A percentile compares a stretch with the other conserved stretches of the same genome.
phyloP scores from a whole-genome alignment of 2,113 vertebrate genomes.

The Phyllostomus discolor region DNA sequence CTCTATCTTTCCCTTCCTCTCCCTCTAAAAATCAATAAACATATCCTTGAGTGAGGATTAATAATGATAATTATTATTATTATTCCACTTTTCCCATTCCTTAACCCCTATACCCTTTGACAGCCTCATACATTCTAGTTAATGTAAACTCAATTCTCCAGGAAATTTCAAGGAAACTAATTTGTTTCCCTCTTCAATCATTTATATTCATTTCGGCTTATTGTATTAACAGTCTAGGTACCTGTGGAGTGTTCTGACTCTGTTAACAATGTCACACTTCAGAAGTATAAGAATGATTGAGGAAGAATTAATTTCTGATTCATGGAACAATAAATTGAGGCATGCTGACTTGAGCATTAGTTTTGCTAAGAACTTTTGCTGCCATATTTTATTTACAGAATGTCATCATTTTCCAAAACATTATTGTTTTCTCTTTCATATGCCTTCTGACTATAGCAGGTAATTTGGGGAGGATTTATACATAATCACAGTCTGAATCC shows the following conservation, averaged over 20 bases:
- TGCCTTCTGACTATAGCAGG: slow-evolving; percentile 20
- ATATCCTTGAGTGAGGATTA: no score
- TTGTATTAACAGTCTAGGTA: slow-evolving; percentile 60
- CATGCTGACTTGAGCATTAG: slow-evolving; percentile 40
- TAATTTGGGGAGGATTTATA: slow-evolving; percentile 62
- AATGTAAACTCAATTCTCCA: slow-evolving; percentile 61
- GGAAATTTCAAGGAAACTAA: slow-evolving; percentile 73
- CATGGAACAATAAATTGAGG: slow-evolving; percentile 65
- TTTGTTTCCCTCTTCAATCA: slow-evolving; percentile 54
- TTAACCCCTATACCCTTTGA: not conserved
- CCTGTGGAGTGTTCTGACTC: slow-evolving; percentile 47
- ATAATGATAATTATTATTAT: not conserved
- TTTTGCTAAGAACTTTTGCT: slow-evolving; percentile 70
- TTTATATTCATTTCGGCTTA: slow-evolving; percentile 71
- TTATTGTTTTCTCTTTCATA: slow-evolving; percentile 71
- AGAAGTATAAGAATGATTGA: slow-evolving; percentile 46
- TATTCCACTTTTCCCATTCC: not conserved
- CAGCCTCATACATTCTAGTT: slow-evolving; percentile 45
- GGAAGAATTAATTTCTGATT: slow-evolving; percentile 62
- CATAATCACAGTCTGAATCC: slow-evolving; percentile 53
- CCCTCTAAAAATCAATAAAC: no score
- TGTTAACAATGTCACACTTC: slow-evolving; percentile 52
- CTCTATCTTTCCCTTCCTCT: no score
- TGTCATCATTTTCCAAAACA: slow-evolving; percentile 71
- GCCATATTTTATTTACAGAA: slow-evolving; percentile 74